Percentiles rank a stretch among this genome's conserved stretches.
These are phyloP conservation scores for Lithophane leautieri DNA, from an alignment of 2,888 invertebrate genomes.

Conservation along the genomic window DNA sequence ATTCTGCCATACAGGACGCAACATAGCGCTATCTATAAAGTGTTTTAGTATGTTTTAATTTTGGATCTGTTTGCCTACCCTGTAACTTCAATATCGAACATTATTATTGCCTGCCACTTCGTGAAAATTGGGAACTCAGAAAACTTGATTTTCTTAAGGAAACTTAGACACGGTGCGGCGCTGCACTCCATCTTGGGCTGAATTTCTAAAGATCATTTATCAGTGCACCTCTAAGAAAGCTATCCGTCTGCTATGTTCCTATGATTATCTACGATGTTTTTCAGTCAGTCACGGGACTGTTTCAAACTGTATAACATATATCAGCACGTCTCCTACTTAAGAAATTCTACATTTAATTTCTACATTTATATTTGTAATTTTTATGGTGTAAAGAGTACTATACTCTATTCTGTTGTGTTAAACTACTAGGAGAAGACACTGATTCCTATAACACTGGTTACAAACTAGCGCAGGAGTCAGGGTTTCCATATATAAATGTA, in stretches of 20 bases:
- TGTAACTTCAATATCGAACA: not conserved
- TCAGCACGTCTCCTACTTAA: too few species aligned
- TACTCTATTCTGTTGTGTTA: too few species aligned
- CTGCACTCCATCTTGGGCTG: not conserved
- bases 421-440: too few species aligned
- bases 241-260: not conserved
- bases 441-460: too few species aligned
- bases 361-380: too few species aligned
- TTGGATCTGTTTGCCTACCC: not conserved
- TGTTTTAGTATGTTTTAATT: constrained; percentile 1
- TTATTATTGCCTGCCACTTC: not conserved
- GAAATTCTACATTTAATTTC: too few species aligned
- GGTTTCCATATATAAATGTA: too few species aligned
- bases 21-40: not conserved
- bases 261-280: not conserved
- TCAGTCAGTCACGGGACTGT: not conserved
- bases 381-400: too few species aligned
- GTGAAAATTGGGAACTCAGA: not conserved
- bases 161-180: not conserved
- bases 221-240: too few species aligned
- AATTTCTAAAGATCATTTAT: too few species aligned
- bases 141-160: not conserved
- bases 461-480: too few species aligned
- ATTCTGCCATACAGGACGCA: not conserved
- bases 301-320: not conserved